Conservation (phyloP, 2,888 invertebrate genomes). For the Dexiosoma caninum region DNA sequence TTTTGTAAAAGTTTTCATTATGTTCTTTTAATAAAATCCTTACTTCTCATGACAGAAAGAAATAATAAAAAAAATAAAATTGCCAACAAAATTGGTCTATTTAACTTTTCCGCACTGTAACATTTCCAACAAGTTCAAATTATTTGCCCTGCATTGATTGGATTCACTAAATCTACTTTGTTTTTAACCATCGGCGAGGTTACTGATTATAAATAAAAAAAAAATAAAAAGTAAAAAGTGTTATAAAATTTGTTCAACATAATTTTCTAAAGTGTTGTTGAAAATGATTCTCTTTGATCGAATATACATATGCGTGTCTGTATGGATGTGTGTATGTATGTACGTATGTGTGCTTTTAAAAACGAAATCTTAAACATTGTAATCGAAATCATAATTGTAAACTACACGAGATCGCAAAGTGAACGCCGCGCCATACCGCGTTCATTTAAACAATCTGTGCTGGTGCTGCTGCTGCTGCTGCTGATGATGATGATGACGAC, state of each 20-base stretch:
- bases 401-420: neutral
- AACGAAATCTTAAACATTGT: conserved; percentile 32
- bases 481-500: neutral
- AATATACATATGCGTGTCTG: too few species aligned
- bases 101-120: too few species aligned
- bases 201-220: conserved; percentile 58
- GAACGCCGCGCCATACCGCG: neutral
- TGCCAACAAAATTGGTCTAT: too few species aligned
- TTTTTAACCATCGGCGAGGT: conserved; percentile 37
- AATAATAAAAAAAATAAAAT: too few species aligned
- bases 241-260: conserved; percentile 76
- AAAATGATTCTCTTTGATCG: conserved; percentile 17
- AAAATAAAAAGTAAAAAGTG: conserved; percentile 71
- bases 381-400: conserved; percentile 40
- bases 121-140: conserved; percentile 38
- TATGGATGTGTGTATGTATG: too few species aligned
- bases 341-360: conserved; percentile 41
- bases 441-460: neutral
- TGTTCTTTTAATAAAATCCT: too few species aligned
- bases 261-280: conserved; percentile 69
- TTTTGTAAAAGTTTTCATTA: too few species aligned
- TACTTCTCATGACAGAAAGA: too few species aligned
- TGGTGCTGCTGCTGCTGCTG: too few species aligned
- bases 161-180: conserved; percentile 63
- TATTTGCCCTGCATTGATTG: conserved; percentile 73